Evolutionary conservation across 1,140 invertebrate species (phyloP).

Genomic region (Drosophila nigrodunni): DNA sequence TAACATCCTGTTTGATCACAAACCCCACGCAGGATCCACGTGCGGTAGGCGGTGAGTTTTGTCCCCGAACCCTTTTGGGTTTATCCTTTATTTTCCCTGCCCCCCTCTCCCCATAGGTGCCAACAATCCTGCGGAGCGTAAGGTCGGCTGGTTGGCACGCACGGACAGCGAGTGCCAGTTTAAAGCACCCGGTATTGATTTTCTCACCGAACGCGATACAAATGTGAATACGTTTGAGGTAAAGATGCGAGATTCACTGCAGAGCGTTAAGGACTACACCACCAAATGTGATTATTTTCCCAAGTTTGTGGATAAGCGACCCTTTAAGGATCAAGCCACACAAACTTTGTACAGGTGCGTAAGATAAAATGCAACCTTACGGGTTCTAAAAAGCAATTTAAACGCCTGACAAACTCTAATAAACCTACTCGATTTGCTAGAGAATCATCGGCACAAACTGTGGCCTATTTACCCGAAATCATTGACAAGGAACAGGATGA

Average conservation of each 20-base stretch:
- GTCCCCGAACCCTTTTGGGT: background rate
- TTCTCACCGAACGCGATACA: slow-evolving; percentile 37
- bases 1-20: slow-evolving; percentile 58
- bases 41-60: slow-evolving; percentile 36
- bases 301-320: slow-evolving; percentile 40
- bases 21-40: slow-evolving; percentile 39
- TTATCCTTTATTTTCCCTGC: background rate
- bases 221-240: slow-evolving; percentile 47
- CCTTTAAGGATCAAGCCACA: slow-evolving; percentile 58
- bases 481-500: slow-evolving; percentile 67
- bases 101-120: slow-evolving; percentile 29
- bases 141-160: slow-evolving; percentile 49
- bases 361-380: too few relatives aligned
- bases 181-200: slow-evolving; percentile 54
- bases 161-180: slow-evolving; percentile 67
- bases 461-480: slow-evolving; percentile 88
- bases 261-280: slow-evolving; percentile 36
- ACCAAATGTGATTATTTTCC: slow-evolving; percentile 64
- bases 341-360: slow-evolving; percentile 74
- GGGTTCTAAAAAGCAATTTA: background rate
- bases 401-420: too few relatives aligned
- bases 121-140: slow-evolving; percentile 59
- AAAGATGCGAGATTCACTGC: slow-evolving; percentile 42
- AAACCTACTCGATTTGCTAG: slow-evolving; percentile 29
- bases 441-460: slow-evolving; percentile 90